A percentile compares a stretch with the other conserved stretches of the same genome.
Evolutionary conservation across 2,113 vertebrate genomes (phyloP).

Genomic region (Neopipo cinnamomea): DNA sequence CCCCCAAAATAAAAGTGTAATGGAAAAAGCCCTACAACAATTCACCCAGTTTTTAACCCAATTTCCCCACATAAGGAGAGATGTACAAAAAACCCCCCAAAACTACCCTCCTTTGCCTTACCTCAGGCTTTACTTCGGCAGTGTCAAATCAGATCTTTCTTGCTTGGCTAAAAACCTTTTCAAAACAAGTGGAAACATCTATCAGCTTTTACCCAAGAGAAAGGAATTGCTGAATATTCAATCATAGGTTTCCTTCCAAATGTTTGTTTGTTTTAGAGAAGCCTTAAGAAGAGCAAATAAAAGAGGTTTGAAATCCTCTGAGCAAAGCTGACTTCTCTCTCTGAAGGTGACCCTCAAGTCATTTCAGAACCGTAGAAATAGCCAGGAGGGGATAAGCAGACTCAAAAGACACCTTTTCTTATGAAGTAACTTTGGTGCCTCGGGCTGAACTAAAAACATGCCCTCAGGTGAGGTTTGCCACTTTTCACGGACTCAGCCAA

Average conservation of each 20-base stretch:
- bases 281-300: background rate
- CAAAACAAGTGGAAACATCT: background rate
- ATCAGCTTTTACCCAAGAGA: background rate
- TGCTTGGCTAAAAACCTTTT: background rate
- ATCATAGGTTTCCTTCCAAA: background rate
- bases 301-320: background rate
- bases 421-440: background rate
- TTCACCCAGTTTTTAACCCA: background rate
- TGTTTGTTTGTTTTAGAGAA: constrained; percentile 1
- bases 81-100: background rate
- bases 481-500: background rate
- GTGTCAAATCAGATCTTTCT: background rate
- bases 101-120: background rate
- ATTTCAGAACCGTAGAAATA: background rate
- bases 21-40: background rate
- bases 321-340: background rate
- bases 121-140: background rate
- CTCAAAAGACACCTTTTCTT: background rate
- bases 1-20: background rate
- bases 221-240: background rate
- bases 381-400: background rate
- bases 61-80: background rate
- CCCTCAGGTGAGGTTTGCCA: background rate
- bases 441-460: background rate
- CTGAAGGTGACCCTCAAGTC: background rate